phyloP scores from a whole-genome alignment of 2,888 invertebrate species.

The Synergus laeviventris region DNA sequence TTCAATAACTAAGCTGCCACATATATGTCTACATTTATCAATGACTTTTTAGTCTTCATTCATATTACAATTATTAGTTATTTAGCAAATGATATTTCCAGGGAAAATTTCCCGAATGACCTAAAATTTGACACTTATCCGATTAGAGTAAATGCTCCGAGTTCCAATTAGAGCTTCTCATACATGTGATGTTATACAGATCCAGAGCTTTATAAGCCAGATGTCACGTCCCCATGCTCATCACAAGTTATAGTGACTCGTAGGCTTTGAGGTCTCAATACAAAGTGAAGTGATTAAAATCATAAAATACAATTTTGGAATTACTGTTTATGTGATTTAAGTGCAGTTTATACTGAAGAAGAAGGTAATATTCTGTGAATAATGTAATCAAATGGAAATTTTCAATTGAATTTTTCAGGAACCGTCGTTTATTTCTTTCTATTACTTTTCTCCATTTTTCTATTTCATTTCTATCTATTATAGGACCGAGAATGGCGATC shows the following conservation, averaged over 20 bases:
- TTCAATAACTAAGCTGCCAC: neutral
- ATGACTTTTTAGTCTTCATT: neutral
- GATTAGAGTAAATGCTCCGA: slow-evolving; percentile 26
- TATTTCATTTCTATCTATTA: neutral
- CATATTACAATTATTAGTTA: neutral
- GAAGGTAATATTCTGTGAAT: neutral
- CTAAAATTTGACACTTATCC: slow-evolving; percentile 20
- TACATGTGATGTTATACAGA: neutral
- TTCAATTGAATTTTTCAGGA: neutral
- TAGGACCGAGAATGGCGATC: slow-evolving; percentile 2
- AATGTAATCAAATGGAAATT: neutral
- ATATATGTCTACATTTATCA: neutral
- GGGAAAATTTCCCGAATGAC: slow-evolving; percentile 10
- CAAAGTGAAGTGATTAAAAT: slow-evolving; percentile 1
- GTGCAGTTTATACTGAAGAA: neutral
- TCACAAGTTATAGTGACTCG: slow-evolving; percentile 17
- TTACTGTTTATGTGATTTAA: neutral
- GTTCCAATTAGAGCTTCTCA: slow-evolving; percentile 7
- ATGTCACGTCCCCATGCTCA: neutral
- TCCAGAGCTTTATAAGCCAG: slow-evolving; percentile 28
- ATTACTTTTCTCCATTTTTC: neutral
- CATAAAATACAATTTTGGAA: neutral
- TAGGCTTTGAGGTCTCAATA: neutral
- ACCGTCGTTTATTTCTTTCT: neutral
- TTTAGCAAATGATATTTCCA: neutral